Base-by-base conservation (phyloP, 2,797 vertebrate genomes). In the Hafferia zeledoni region DNA sequence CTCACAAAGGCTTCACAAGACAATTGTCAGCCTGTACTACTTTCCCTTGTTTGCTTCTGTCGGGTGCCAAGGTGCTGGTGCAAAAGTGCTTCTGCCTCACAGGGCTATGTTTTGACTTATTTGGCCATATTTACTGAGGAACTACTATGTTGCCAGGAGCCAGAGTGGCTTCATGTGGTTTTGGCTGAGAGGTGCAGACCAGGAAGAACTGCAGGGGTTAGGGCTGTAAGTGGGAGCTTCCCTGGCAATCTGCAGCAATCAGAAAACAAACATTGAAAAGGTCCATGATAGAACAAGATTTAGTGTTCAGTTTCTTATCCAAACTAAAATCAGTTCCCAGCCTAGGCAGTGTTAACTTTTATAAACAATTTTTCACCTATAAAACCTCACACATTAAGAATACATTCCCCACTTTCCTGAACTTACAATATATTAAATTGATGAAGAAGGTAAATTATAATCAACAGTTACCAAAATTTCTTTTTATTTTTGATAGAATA, bases 1-100 rank as follows among this genome's bases (percentile, higher is more conserved):
- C 10, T 14, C 24, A 37, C 31, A 35, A 61, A 31, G 19, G 6
- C 6, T 35, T 82, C 31, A 13, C 10, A 27, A 50, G 30, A 9
- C 43, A 46, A 9, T 11, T 0, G 1, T 28, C 41, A 44, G 9
- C 10, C 63, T 57, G 14, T 17, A 18, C 11, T 0, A 0, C 3
- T 3, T 35, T 52, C 59, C 60, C 31, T 44, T 44, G 37, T 78
- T 76, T 61, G 41, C 50, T 47, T 14, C 53, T 43, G 15, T 28
- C 2, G 1, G 19, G 33, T 83, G 37, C n/a, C 60, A 20, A 53
- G 46, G 23, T 11, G 37, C 35, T 16, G 19, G 22, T 47, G 52
- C 44, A 47, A 68, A 56, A 20, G 8, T 22, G 3, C n/a, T 84
- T 84, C 11, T 68, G 8, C 33, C 53, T 49, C 65, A 10, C 35